Conservation (phyloP, 2,888 invertebrate species). For the Tryphoninae sp. region DNA sequence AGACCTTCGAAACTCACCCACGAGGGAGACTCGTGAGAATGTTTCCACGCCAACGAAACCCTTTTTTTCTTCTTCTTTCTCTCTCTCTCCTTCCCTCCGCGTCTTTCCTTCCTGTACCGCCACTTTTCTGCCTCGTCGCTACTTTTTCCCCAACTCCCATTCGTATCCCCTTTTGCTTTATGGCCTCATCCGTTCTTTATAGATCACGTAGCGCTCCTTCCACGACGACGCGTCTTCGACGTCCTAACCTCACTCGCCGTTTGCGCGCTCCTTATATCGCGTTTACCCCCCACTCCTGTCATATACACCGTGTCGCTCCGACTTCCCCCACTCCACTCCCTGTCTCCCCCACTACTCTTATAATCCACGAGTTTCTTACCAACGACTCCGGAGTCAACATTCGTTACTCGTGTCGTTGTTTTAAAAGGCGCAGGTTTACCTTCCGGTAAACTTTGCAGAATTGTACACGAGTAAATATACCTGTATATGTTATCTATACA, state of each 20-base stretch:
- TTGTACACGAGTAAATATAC: conserved; percentile 21
- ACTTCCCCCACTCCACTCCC: conserved; percentile 3
- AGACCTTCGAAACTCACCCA: conserved; percentile 39
- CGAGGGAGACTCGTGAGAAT: conserved; percentile 46
- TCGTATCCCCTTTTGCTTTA: conserved; percentile 27
- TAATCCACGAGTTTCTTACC: conserved; percentile 46
- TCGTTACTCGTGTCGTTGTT: conserved; percentile 73
- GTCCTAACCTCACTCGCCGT: not conserved
- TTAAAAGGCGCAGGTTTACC: conserved; percentile 71
- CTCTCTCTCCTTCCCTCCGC: not conserved
- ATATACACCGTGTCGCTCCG: conserved; percentile 22
- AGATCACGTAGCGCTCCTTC: conserved; percentile 19
- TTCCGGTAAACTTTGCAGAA: conserved; percentile 34
- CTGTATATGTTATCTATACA: conserved; percentile 47
- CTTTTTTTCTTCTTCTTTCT: conserved; percentile 16
- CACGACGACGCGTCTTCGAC: conserved; percentile 14
- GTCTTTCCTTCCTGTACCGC: not conserved
- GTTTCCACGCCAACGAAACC: conserved; percentile 31
- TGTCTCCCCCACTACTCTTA: conserved; percentile 22
- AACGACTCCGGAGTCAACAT: conserved; percentile 66
- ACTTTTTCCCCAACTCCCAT: not conserved
- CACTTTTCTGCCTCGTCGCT: not conserved
- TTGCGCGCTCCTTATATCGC: conserved; percentile 29
- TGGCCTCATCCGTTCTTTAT: conserved; percentile 34
- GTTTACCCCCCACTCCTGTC: conserved; percentile 10